Conservation (phyloP, 2,113 vertebrate species). For the Saccopteryx leptura region DNA sequence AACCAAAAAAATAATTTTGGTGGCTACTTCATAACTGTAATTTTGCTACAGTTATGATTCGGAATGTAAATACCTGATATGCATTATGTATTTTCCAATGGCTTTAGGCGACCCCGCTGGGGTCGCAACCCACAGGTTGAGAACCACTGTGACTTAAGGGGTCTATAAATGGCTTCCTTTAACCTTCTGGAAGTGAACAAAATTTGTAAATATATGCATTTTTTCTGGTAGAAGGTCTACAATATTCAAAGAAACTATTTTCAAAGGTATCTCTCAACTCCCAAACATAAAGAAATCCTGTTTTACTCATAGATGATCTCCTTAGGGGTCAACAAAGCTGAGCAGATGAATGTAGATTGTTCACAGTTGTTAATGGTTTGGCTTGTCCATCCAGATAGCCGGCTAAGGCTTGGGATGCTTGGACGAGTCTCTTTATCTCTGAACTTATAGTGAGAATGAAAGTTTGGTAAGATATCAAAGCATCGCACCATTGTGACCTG, state of each 20-base stretch:
- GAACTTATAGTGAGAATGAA: not conserved
- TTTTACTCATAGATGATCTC: not conserved
- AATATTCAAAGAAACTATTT: not conserved
- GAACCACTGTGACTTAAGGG: not conserved
- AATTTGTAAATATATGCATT: not conserved
- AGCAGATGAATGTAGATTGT: not conserved
- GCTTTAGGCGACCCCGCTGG: no score
- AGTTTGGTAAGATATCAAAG: not conserved
- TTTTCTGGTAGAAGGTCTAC: not conserved
- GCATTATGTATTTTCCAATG: no score
- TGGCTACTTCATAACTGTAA: no score
- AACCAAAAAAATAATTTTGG: no score
- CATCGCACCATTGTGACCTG: not conserved
- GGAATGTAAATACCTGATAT: no score
- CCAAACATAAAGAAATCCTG: not conserved
- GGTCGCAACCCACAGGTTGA: no score
- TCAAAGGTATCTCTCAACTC: conserved; percentile 1
- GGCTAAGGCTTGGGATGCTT: not conserved
- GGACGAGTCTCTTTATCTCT: not conserved
- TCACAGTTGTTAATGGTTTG: not conserved
- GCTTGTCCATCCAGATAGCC: not conserved
- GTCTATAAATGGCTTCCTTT: not conserved
- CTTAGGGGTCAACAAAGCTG: not conserved
- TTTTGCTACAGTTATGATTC: no score
- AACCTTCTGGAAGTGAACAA: not conserved